A percentile compares a stretch with the other conserved stretches of the same genome.
Evolutionary conservation across 2,113 vertebrate species (phyloP).

Genomic region (Tetraodon nigroviridis): DNA sequence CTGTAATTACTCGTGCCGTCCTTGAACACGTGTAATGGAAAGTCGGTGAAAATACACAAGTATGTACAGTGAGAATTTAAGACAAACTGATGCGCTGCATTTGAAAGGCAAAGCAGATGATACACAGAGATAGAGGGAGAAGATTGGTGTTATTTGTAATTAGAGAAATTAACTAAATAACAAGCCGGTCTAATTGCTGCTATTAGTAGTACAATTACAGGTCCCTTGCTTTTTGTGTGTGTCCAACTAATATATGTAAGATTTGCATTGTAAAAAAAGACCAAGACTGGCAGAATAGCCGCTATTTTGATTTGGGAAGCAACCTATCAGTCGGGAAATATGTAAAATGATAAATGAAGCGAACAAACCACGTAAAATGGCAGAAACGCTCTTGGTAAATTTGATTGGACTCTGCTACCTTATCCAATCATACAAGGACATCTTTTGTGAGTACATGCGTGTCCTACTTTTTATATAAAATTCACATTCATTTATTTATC

Average conservation of each 20-base stretch:
- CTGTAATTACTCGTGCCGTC: conserved; percentile 28
- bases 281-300: no score
- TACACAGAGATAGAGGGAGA: conserved; percentile 65
- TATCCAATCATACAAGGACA: no score
- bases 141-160: conserved; percentile 80
- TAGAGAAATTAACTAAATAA: conserved; percentile 85
- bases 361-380: no score
- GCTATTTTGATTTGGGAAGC: no score
- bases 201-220: conserved; percentile 79
- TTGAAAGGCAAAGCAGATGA: conserved; percentile 11
- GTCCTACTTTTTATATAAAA: no score
- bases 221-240: conserved; percentile 28
- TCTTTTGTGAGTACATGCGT: no score
- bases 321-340: no score
- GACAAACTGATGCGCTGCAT: neutral
- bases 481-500: no score
- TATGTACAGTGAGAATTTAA: conserved; percentile 17
- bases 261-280: no score
- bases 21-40: conserved; percentile 3
- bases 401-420: no score
- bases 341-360: no score
- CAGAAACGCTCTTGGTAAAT: no score
- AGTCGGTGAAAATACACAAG: conserved; percentile 28
- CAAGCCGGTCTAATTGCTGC: conserved; percentile 82
- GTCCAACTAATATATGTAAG: neutral